Evolutionary conservation across 2,888 invertebrate species (phyloP).

Genomic region (Drosophila trichaetosa): DNA sequence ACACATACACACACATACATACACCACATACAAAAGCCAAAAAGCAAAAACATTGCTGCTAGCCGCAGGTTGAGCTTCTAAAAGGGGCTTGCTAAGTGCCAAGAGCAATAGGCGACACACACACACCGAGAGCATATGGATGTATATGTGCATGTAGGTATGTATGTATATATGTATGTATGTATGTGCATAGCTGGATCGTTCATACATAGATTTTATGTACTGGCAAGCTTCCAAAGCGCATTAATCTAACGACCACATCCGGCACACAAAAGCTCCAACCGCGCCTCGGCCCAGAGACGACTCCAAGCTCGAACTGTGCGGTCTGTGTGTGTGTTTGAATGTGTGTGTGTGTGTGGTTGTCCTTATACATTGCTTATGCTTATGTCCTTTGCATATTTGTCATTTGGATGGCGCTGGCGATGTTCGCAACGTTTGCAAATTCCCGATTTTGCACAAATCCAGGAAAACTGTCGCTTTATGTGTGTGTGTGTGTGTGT

Average conservation of each 20-base stretch:
- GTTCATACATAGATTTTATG: slow-evolving; percentile 75
- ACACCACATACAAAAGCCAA: slow-evolving; percentile 6
- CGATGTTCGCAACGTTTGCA: slow-evolving; percentile 59
- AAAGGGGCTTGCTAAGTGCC: slow-evolving; percentile 21
- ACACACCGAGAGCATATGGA: slow-evolving; percentile 10
- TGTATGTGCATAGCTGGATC: slow-evolving; percentile 21
- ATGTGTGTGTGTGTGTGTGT: slow-evolving; percentile 5
- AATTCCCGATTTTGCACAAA: slow-evolving; percentile 77
- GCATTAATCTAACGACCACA: slow-evolving; percentile 80
- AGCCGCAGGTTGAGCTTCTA: slow-evolving; percentile 23
- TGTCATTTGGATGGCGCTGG: slow-evolving; percentile 68
- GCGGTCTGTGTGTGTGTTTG: slow-evolving; percentile 1
- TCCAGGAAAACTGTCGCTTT: slow-evolving; percentile 56
- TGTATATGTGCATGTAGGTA: slow-evolving; percentile 3
- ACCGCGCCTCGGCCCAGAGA: slow-evolving; percentile 22
- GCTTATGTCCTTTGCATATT: slow-evolving; percentile 80
- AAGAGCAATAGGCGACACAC: slow-evolving; percentile 27
- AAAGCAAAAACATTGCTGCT: slow-evolving; percentile 18
- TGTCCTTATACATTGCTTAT: slow-evolving; percentile 76
- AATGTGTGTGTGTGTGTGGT: slow-evolving; percentile 26
- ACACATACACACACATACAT: slow-evolving; percentile 4
- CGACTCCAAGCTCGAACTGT: slow-evolving; percentile 22
- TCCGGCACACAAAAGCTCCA: slow-evolving; percentile 71
- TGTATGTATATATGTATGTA: slow-evolving; percentile 5
- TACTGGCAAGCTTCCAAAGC: slow-evolving; percentile 79